Conservation (phyloP, 2,113 vertebrate species). For the Stomatorhinus ivindoensis region DNA sequence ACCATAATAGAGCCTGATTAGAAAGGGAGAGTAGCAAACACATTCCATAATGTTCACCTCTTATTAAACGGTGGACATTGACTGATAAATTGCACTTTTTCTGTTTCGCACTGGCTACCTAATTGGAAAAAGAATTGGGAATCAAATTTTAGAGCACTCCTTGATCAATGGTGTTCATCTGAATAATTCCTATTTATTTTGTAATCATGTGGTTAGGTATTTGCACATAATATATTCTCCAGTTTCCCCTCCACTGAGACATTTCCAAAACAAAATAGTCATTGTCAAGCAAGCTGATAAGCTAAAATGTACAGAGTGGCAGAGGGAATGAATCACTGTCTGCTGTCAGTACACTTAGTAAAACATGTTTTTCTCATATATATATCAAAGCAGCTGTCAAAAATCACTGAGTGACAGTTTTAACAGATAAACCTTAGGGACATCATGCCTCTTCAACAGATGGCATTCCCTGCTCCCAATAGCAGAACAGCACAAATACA, state of each 20-base stretch:
- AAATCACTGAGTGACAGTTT: constrained; percentile 3
- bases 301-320: not conserved
- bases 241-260: not conserved
- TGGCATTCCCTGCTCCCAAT: not conserved
- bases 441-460: not conserved
- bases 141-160: not conserved
- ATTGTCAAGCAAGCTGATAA: not conserved
- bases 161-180: constrained; percentile 3
- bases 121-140: not conserved
- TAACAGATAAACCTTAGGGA: not conserved
- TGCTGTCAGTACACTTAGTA: constrained; percentile 9
- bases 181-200: not conserved
- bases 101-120: not conserved
- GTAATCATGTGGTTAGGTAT: not conserved
- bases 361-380: constrained; percentile 3
- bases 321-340: not conserved
- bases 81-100: not conserved
- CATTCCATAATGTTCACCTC: constrained; percentile 11
- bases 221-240: not conserved
- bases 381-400: not conserved
- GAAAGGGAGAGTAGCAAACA: not conserved
- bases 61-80: constrained; percentile 5
- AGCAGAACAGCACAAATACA: not conserved
- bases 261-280: not conserved
- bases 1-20: constrained; percentile 4